Percentiles rank a stretch among this genome's conserved stretches.
These are phyloP conservation scores for Lycocorax pyrrhopterus DNA, from an alignment of 2,113 vertebrate species.

Conservation along the genomic window DNA sequence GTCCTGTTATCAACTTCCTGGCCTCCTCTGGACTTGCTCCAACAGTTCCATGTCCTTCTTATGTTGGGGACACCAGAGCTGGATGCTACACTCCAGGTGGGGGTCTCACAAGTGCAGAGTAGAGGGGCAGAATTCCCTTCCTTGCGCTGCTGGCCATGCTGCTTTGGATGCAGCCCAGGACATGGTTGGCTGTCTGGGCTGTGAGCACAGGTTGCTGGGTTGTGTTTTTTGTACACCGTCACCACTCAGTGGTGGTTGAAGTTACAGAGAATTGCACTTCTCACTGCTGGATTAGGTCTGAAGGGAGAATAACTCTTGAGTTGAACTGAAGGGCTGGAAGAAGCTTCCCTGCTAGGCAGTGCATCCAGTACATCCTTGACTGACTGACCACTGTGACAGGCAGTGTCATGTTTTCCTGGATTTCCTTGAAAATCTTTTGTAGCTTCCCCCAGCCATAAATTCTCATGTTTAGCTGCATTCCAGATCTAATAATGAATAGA, in stretches of 20 bases:
- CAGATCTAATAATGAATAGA: constrained; percentile 2
- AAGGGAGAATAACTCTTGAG: not conserved
- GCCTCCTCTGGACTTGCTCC: not conserved
- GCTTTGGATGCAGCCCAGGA: not conserved
- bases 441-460: not conserved
- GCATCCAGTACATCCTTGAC: not conserved
- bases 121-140: not conserved
- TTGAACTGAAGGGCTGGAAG: not conserved
- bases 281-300: not conserved
- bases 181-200: not conserved
- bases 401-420: constrained; percentile 30
- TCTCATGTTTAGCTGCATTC: constrained; percentile 37
- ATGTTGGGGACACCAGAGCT: not conserved
- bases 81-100: not conserved
- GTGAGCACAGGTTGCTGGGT: no score
- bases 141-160: not conserved
- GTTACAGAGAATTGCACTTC: not conserved
- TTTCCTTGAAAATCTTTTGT: constrained; percentile 38
- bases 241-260: not conserved
- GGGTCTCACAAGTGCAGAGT: not conserved
- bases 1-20: not conserved
- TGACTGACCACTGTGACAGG: not conserved
- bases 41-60: not conserved
- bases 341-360: not conserved
- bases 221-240: not conserved